Base-by-base conservation (phyloP, 2,797 vertebrate species). In the Iguana delicatissima region DNA sequence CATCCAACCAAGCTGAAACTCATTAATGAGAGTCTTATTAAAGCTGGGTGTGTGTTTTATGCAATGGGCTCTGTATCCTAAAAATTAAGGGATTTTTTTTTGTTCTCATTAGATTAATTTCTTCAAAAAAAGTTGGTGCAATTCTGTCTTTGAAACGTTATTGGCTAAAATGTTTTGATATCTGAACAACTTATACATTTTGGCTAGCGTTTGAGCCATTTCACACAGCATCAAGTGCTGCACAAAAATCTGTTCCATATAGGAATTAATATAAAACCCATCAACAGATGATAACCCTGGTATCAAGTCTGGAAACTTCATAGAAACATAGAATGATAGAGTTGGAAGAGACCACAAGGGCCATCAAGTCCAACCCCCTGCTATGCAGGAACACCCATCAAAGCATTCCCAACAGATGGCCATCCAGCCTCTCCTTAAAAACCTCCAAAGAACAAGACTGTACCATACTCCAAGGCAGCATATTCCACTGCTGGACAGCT, bases 141-240 rank as follows among this genome's bases (percentile, higher is more conserved):
- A 50, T 80, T 93, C 86, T 87, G 93, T 89, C 89, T 91, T 85
- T 89, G 0, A 0, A 79, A 88, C 80, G 89, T 89, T 87, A 90
- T 59, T 87, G 95, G 55, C 57, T 1, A 38, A 73, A 92, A 1
- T 85, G 89, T 80, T 92, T 88, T 93, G 87, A n/a, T 87, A 59
- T 73, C 80, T 94, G 94, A n/a, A 12, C 35, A 24, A 80, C 38
- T 42, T 62, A 20, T 10, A 6, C 10, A 1, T 35, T 85, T 72
- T 85, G 46, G 55, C 10, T 73, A 72, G 38, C 32, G 2, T 42
- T 6, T 55, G 67, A 85, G 18, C 69, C 5, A 90, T 92, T 94
- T 94, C 59, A 84, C 67, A 80, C 87, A 92, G 92, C 76, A 87
- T 91, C 95, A 93, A 69, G 67, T 89, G 85, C 81, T 89, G 93